Percentiles rank a stretch among this genome's conserved stretches.
Evolutionary conservation across 2,797 vertebrate genomes (phyloP).

Genomic region (Arrhamphus sclerolepis): DNA sequence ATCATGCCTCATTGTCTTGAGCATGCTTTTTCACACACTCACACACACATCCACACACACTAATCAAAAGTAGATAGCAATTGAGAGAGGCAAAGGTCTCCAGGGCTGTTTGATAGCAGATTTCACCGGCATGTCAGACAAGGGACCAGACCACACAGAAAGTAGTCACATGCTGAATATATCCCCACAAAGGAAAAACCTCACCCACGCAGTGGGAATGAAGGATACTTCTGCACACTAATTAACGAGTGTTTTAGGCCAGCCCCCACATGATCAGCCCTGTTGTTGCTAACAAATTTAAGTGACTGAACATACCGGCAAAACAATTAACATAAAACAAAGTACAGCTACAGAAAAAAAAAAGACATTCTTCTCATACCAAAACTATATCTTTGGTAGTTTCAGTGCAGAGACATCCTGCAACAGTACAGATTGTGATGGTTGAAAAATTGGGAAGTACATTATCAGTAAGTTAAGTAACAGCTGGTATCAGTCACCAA

Average conservation of each 20-base stretch:
- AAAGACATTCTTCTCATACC: not conserved
- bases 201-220: slow-evolving; percentile 9
- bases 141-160: slow-evolving; percentile 63
- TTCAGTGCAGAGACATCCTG: slow-evolving; percentile 12
- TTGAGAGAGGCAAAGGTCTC: slow-evolving; percentile 55
- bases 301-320: not conserved
- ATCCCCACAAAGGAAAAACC: slow-evolving; percentile 17
- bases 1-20: slow-evolving; percentile 58
- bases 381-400: slow-evolving; percentile 1
- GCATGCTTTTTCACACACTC: slow-evolving; percentile 16
- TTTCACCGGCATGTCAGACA: slow-evolving; percentile 61
- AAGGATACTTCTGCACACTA: not conserved
- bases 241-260: slow-evolving; percentile 32
- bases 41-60: slow-evolving; percentile 21
- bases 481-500: slow-evolving; percentile 46
- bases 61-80: slow-evolving; percentile 57
- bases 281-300: slow-evolving; percentile 9
- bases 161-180: slow-evolving; percentile 66
- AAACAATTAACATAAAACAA: slow-evolving; percentile 26
- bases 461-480: slow-evolving; percentile 38
- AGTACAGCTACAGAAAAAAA: not conserved
- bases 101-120: slow-evolving; percentile 71
- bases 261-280: slow-evolving; percentile 16
- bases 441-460: slow-evolving; percentile 20
- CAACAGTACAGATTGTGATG: slow-evolving; percentile 18